A percentile compares a stretch with the other conserved stretches of the same genome.
These are phyloP conservation scores for Dysmachus trigonus DNA, from an alignment of 2,888 invertebrate genomes.

Conservation along the genomic window DNA sequence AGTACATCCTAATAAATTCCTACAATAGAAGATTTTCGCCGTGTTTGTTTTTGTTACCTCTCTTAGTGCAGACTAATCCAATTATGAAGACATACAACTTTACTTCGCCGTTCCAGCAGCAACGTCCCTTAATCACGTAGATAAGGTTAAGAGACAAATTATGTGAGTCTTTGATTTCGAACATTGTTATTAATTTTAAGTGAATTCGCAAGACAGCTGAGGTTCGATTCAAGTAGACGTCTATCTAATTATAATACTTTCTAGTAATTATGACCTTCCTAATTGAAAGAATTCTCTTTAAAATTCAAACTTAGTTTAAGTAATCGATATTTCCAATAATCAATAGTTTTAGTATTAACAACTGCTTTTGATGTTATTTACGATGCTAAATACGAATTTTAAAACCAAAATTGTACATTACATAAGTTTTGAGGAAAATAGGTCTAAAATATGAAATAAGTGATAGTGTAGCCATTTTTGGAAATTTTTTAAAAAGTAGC, in stretches of 20 bases:
- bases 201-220: neutral
- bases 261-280: neutral
- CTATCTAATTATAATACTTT: neutral
- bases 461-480: no score
- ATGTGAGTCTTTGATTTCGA: neutral
- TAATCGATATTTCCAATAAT: no score
- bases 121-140: conserved; percentile 5
- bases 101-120: neutral
- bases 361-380: no score
- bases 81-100: conserved; percentile 23
- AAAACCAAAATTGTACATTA: no score
- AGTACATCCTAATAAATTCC: neutral
- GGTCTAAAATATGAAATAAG: no score
- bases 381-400: no score
- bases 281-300: neutral
- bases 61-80: conserved; percentile 23
- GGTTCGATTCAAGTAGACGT: neutral
- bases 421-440: no score
- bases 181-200: conserved; percentile 1
- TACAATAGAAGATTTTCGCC: neutral
- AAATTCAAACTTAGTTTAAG: neutral
- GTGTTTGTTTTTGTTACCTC: neutral
- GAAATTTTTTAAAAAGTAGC: no score
- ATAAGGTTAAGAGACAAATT: conserved; percentile 16
- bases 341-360: no score